Evolutionary conservation across 2,113 vertebrate genomes (phyloP).

Genomic region (Pachyramphus minor): DNA sequence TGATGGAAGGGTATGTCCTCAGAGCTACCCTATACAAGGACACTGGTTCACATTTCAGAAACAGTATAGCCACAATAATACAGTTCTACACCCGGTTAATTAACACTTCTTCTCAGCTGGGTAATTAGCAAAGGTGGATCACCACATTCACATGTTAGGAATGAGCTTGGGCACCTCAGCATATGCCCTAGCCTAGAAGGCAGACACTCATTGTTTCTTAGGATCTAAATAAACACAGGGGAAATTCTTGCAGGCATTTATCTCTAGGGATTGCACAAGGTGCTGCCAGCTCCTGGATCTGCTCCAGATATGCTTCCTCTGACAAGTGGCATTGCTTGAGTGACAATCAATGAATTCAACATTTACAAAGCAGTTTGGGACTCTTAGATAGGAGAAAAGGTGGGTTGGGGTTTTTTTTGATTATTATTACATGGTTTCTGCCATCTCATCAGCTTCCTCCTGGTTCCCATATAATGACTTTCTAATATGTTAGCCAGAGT

Average conservation of each 20-base stretch:
- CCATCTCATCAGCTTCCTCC: neutral
- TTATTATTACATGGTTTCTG: neutral
- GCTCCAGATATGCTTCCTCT: neutral
- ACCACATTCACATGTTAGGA: slow-evolving; percentile 6
- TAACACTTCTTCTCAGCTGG: neutral
- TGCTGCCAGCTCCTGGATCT: neutral
- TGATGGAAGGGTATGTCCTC: neutral
- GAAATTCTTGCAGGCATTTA: neutral
- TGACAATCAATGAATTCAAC: neutral
- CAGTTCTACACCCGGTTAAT: slow-evolving; percentile 22
- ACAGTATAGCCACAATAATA: neutral
- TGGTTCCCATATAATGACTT: neutral
- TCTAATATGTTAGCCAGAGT: neutral
- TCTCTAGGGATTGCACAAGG: neutral
- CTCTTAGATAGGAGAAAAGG: neutral
- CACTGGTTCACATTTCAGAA: neutral
- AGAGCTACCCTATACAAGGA: neutral
- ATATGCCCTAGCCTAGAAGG: slow-evolving; percentile 34
- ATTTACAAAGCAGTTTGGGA: neutral
- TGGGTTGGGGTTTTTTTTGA: neutral
- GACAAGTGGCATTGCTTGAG: neutral
- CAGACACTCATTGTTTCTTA: neutral
- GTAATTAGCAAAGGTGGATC: slow-evolving; percentile 37
- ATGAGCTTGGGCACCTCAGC: slow-evolving; percentile 3
- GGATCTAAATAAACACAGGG: neutral